A percentile compares a stretch with the other conserved stretches of the same genome.
These are phyloP conservation scores for Xanthostigma xanthostigma DNA, from an alignment of 2,888 invertebrate species.

Conservation along the genomic window DNA sequence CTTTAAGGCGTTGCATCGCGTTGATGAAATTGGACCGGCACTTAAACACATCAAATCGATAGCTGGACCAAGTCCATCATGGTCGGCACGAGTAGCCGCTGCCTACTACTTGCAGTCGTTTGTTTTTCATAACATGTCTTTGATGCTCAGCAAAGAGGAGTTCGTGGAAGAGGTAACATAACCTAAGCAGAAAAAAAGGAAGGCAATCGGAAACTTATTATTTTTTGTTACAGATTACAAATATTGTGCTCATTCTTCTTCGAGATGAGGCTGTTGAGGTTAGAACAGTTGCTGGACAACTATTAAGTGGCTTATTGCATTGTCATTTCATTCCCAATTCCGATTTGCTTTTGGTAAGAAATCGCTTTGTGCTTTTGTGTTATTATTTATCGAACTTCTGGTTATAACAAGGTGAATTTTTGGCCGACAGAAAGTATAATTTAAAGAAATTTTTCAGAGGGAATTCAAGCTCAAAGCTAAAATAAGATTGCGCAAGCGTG, in stretches of 20 bases:
- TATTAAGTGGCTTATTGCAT: conserved; percentile 74
- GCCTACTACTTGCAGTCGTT: conserved; percentile 55
- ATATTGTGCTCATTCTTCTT: conserved; percentile 48
- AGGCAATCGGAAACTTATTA: conserved; percentile 5
- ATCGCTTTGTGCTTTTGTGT: too few species aligned
- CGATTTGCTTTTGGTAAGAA: conserved; percentile 37
- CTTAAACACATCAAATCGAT: conserved; percentile 1
- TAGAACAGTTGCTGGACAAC: conserved; percentile 63
- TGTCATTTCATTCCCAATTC: conserved; percentile 60
- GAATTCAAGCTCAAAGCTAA: conserved; percentile 39
- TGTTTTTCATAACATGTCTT: conserved; percentile 56
- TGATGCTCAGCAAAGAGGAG: conserved; percentile 34
- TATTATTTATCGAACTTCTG: too few species aligned
- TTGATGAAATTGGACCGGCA: conserved; percentile 2
- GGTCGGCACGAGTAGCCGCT: conserved; percentile 52
- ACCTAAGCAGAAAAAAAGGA: background rate
- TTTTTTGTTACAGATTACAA: conserved; percentile 28
- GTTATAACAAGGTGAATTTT: too few species aligned
- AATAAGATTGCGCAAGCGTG: conserved; percentile 24
- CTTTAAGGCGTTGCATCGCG: conserved; percentile 2
- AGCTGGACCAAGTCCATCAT: conserved; percentile 31
- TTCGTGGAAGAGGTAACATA: conserved; percentile 35
- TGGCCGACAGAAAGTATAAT: background rate
- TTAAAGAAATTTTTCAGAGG: conserved; percentile 26
- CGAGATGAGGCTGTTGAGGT: conserved; percentile 65